Percentiles rank a stretch among this genome's conserved stretches.
phyloP scores from a whole-genome alignment of 2,888 invertebrate species.

The Physocephala rufipes region DNA sequence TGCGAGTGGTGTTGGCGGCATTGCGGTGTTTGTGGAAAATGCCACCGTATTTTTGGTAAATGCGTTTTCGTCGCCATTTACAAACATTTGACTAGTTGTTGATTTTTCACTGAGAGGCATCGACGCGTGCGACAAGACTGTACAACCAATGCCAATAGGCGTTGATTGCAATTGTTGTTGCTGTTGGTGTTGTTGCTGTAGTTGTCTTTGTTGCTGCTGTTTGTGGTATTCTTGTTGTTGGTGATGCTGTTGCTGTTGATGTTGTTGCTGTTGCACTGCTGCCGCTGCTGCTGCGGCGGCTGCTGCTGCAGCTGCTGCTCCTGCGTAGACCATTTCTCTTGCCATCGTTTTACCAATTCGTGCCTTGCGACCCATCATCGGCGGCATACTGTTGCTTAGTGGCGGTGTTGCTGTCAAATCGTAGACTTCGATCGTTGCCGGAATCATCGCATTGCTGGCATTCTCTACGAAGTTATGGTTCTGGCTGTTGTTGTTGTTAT shows the following conservation, averaged over 20 bases:
- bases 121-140: not conserved
- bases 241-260: not conserved
- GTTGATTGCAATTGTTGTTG: conserved; percentile 42
- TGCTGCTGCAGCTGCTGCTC: conserved; percentile 44
- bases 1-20: conserved; percentile 8
- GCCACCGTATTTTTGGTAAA: conserved; percentile 18
- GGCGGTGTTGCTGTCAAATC: conserved; percentile 70
- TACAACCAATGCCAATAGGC: conserved; percentile 24
- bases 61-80: not conserved
- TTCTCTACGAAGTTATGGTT: conserved; percentile 15
- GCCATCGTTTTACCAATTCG: conserved; percentile 76
- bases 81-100: conserved; percentile 19
- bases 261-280: conserved; percentile 4
- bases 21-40: conserved; percentile 27
- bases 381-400: conserved; percentile 51
- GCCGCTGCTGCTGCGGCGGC: not conserved
- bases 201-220: conserved; percentile 32
- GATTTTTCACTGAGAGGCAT: conserved; percentile 36
- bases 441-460: conserved; percentile 29
- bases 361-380: conserved; percentile 66
- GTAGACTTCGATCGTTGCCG: conserved; percentile 53
- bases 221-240: conserved; percentile 32
- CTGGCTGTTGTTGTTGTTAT: not conserved
- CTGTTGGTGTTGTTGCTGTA: conserved; percentile 38
- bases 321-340: conserved; percentile 67